These are phyloP conservation scores for Danio albolineatus DNA, from an alignment of 2,797 vertebrate genomes.

Conservation along the genomic window DNA sequence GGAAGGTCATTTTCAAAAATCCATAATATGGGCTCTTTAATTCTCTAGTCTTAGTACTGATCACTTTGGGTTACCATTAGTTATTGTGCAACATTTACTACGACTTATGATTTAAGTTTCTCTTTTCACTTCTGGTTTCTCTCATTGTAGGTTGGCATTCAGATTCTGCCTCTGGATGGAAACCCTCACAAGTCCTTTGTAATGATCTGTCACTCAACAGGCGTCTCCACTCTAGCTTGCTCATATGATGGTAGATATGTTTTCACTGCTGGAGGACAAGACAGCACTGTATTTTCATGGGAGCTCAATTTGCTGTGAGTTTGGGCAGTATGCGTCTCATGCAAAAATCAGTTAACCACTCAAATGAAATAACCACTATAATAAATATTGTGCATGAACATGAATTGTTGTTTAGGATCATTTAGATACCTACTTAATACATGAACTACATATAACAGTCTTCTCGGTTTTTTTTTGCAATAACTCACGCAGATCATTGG, in stretches of 20 bases:
- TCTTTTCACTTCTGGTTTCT: neutral
- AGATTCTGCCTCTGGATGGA: slow-evolving; percentile 92
- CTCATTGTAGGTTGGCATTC: slow-evolving; percentile 86
- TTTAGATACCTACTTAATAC: neutral
- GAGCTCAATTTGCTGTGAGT: slow-evolving; percentile 83
- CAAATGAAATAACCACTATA: neutral
- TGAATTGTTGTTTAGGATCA: neutral
- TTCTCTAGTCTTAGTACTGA: neutral
- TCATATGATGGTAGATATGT: slow-evolving; percentile 83
- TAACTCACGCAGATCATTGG: slow-evolving; percentile 79
- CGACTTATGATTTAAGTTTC: neutral
- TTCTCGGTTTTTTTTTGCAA: neutral
- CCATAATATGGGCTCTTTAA: too few species aligned
- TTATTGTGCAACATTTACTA: neutral
- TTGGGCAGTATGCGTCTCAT: slow-evolving; percentile 3
- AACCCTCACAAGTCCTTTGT: slow-evolving; percentile 90
- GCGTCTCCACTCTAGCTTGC: slow-evolving; percentile 78
- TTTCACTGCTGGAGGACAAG: slow-evolving; percentile 87
- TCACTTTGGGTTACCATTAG: neutral
- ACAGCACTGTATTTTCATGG: slow-evolving; percentile 86
- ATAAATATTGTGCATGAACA: neutral
- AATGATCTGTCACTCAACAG: slow-evolving; percentile 85
- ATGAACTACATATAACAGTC: neutral
- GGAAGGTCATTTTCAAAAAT: too few species aligned
- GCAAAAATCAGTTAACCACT: neutral